Evolutionary conservation across 2,888 invertebrate species (phyloP), one percentile per base, ranked within the genome.

Genomic region (Galerucella pusilla): DNA sequence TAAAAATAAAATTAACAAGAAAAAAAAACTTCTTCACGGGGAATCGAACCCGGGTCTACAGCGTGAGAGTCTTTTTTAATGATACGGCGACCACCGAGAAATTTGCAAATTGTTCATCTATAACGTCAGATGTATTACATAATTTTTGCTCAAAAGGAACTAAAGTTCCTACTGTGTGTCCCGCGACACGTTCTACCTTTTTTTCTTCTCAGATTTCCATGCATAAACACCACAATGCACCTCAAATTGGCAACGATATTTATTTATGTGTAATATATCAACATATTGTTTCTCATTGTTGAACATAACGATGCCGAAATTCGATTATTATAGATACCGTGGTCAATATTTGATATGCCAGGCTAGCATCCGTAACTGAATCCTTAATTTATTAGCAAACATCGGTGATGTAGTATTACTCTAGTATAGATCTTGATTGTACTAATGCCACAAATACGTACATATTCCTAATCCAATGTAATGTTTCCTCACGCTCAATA

Each of bases 371-470:
- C 57, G 20, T 11, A 20, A 20, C 20, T 20, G 16, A 57, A 57
- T 57, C 57, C 57, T 57, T 20, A 20, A 57, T 57, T 57, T 57
- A 57, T 57, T 57, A 20, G 57, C 57, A 57, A 57, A 57, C 57
- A 57, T 1, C 2, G 16, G 57, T 57, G 57, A 52, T 52, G 35
- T 42, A 42, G 9, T 9, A 42, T 20, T 35, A 35, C 6, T 35
- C 6, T 35, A 6, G n/a, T 52, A 52, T 52, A n/a, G 52, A n/a
- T 52, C 52, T 52, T 52, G 52, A 57, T 57, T 57, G 20, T 10
- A 20, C 57, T 57, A 57, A 57, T 57, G 20, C 57, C 16, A 20
- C 16, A 16, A 57, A 57, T 16, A 57, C 57, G 6, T 57, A 57
- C 20, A 16, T 57, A 57, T 20, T 20, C 57, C 57, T 16, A 57